phyloP scores from a whole-genome alignment of 2,888 invertebrate genomes.

The Junonia oenone region DNA sequence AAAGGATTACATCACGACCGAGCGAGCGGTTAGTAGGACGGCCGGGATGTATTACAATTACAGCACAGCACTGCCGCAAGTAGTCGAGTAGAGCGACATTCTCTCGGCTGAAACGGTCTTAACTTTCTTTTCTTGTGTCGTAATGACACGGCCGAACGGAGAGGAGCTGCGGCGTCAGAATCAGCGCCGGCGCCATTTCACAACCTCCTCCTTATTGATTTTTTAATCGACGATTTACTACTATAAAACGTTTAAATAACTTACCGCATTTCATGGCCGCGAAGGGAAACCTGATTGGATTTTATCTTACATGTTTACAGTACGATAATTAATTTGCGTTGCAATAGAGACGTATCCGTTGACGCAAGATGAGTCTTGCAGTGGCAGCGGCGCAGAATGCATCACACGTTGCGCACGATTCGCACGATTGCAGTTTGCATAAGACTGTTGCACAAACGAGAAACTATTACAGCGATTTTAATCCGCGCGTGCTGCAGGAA shows the following conservation, averaged over 20 bases:
- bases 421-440: constrained; percentile 70
- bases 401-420: constrained; percentile 56
- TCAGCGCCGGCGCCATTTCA: constrained; percentile 42
- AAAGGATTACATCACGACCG: constrained; percentile 44
- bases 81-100: constrained; percentile 51
- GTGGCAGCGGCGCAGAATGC: constrained; percentile 25
- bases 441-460: constrained; percentile 64
- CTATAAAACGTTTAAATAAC: constrained; percentile 2
- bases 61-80: constrained; percentile 28
- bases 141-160: constrained; percentile 62
- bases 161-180: constrained; percentile 48
- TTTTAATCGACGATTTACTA: constrained; percentile 31
- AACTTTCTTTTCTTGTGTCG: constrained; percentile 73
- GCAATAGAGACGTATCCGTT: constrained; percentile 13
- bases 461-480: constrained; percentile 62
- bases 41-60: constrained; percentile 42
- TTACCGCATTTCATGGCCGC: constrained; percentile 36
- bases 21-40: constrained; percentile 39
- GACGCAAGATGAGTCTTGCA: constrained; percentile 20
- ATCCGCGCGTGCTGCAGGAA: constrained; percentile 67
- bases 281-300: constrained; percentile 28
- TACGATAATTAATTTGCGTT: constrained; percentile 7
- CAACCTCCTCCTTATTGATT: constrained; percentile 39
- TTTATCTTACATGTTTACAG: constrained; percentile 1
- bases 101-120: constrained; percentile 54